Base-by-base conservation (phyloP, 2,797 vertebrate species). In the Champsocephalus esox region DNA sequence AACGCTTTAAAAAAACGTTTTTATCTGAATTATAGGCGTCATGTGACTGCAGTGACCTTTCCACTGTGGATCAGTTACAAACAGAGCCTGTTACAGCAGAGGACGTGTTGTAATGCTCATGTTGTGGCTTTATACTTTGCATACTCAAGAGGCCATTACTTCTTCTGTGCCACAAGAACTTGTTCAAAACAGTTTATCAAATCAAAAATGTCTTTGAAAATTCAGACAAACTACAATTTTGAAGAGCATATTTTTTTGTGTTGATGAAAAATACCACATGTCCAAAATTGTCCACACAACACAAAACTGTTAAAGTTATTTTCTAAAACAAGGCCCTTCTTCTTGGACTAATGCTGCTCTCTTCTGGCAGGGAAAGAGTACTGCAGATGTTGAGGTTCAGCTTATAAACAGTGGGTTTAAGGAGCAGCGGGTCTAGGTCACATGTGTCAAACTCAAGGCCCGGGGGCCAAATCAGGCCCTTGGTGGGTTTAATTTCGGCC, bases 271-370 rank as follows among this genome's bases (percentile, higher is more conserved):
- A 59, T 12, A 45, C 8, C 24, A 52, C 11, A 34, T 38, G 10
- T 0, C 0, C 12, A 12, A 6, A 56, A 32, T 50, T 28, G 44
- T 48, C 24, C 4, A 1, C 5, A 28, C 44, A 43, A 32, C 0
- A 19, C 34, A 4, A 1, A 45, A 13, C 9, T 28, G 46, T 48
- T 54, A 0, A 57, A 63, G 17, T 9, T 19, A 41, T 12, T 28
- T 0, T 55, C 4, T 63, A 17, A 24, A 72, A 24, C 17, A 32
- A 12, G 24, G 17, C 19, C n/a, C 17, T 2, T 21, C 28, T 10
- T 16, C 41, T 64, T 19, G 28, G 56, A 44, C 3, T 1, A 41
- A 86, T 44, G 73, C 28, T 32, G 58, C 69, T 3, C 66, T 82
- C 71, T 58, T 49, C 57, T 84, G 85, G 80, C 19, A 6, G 9